Evolutionary conservation across 2,797 vertebrate species (phyloP).

Genomic region (Streptopelia turtur): DNA sequence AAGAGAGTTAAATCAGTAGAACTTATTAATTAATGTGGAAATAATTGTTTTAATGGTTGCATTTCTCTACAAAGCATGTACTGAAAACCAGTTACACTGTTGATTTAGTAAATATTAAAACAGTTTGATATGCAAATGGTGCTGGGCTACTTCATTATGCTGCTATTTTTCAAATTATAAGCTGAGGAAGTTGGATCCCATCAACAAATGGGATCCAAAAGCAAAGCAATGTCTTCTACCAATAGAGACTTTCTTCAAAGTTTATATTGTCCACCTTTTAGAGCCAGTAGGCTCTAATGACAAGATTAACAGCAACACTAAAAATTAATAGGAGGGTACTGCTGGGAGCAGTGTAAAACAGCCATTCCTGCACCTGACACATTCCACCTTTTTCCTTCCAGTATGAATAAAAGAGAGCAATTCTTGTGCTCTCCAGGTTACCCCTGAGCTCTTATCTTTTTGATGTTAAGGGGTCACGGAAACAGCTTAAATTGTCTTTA

Average conservation of each 20-base stretch:
- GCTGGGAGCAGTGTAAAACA: not conserved
- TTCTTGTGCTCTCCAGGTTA: not conserved
- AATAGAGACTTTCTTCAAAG: not conserved
- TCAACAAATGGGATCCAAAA: not conserved
- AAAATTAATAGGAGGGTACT: not conserved
- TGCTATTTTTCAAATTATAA: slow-evolving; percentile 33
- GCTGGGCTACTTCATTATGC: slow-evolving; percentile 1
- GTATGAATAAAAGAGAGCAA: not conserved
- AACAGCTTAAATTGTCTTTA: slow-evolving; percentile 15
- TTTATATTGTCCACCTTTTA: not conserved
- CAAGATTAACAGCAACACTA: not conserved
- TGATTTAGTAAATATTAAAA: slow-evolving; percentile 6
- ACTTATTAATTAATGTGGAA: slow-evolving; percentile 42
- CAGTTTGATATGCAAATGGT: slow-evolving; percentile 39
- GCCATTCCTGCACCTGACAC: not conserved
- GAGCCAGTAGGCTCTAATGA: not conserved
- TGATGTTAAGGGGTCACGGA: not conserved
- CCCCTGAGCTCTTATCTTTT: slow-evolving; percentile 1
- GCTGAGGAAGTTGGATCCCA: not conserved
- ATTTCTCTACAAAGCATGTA: slow-evolving; percentile 13
- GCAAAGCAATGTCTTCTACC: not conserved
- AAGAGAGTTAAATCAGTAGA: slow-evolving; percentile 37
- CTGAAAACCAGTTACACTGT: slow-evolving; percentile 12
- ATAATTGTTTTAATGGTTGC: slow-evolving; percentile 28
- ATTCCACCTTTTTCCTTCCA: not conserved